phyloP scores from a whole-genome alignment of 1,140 invertebrate genomes.

The Tetragonula clypearis region DNA sequence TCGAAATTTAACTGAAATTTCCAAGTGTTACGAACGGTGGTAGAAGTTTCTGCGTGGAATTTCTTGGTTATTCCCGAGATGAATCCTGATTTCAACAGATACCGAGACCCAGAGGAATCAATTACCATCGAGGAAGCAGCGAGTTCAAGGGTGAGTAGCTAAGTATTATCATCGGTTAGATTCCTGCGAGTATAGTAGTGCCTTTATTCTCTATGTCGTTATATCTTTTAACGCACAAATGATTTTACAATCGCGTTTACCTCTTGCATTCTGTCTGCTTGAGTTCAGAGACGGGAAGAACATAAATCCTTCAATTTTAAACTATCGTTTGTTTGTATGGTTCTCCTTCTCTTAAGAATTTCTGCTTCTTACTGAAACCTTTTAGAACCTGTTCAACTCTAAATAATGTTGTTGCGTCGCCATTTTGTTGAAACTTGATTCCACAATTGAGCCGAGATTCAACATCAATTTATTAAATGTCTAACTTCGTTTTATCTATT shows the following conservation, averaged over 20 bases:
- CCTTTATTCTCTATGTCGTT: background rate
- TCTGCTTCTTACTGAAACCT: no score
- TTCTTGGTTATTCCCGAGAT: slow-evolving; percentile 14
- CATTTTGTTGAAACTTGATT: no score
- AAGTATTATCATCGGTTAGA: slow-evolving; percentile 30
- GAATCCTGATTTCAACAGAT: background rate
- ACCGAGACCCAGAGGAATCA: slow-evolving; percentile 7
- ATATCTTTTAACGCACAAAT: slow-evolving; percentile 31
- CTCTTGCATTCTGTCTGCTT: background rate
- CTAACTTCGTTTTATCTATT: background rate
- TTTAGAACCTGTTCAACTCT: no score
- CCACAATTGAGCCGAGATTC: no score
- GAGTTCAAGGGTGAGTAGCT: background rate
- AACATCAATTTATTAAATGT: no score
- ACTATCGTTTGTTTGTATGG: background rate
- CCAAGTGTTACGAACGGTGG: background rate
- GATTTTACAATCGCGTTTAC: slow-evolving; percentile 19
- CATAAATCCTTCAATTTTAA: background rate
- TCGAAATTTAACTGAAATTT: slow-evolving; percentile 13
- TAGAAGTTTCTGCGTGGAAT: slow-evolving; percentile 3
- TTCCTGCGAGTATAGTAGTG: slow-evolving; percentile 6
- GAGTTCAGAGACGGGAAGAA: background rate
- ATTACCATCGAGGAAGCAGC: background rate
- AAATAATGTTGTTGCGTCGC: no score
- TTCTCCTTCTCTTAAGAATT: no score